Evolutionary conservation across 2,888 invertebrate genomes (phyloP).

Genomic region (Epicampocera succincta): DNA sequence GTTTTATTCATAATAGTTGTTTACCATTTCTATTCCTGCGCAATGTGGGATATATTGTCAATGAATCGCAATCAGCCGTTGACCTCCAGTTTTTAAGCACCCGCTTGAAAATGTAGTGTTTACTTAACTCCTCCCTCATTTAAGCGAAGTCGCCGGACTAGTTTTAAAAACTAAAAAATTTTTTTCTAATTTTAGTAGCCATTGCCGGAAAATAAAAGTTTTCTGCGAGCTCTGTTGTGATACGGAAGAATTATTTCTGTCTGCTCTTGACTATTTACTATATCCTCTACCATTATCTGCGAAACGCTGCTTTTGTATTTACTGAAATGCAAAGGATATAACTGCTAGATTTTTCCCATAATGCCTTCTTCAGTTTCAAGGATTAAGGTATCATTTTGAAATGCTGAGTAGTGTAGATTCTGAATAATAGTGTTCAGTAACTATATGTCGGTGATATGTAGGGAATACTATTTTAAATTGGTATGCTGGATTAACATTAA

Average conservation of each 20-base stretch:
- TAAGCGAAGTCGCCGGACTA: too few relatives aligned
- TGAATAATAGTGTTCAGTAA: neutral
- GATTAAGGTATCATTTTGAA: neutral
- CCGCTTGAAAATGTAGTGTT: too few relatives aligned
- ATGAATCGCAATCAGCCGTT: too few relatives aligned
- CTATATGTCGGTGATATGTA: neutral
- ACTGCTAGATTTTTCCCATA: conserved; percentile 4
- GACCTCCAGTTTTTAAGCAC: too few relatives aligned
- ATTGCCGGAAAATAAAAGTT: too few relatives aligned
- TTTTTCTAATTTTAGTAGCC: conserved; percentile 11
- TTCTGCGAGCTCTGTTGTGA: neutral
- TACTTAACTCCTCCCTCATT: conserved; percentile 42
- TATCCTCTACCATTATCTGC: neutral
- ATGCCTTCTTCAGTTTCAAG: neutral
- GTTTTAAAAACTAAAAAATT: conserved; percentile 36
- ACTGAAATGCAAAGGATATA: neutral
- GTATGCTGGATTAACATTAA: neutral
- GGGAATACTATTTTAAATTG: too few relatives aligned
- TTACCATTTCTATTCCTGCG: too few relatives aligned
- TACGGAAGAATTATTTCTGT: neutral
- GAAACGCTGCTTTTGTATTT: neutral
- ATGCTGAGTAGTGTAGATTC: neutral
- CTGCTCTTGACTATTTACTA: neutral
- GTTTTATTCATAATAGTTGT: neutral
- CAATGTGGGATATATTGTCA: too few relatives aligned